These are phyloP conservation scores for Drosophila busckii DNA, from an alignment of 1,140 invertebrate species.

Conservation along the genomic window DNA sequence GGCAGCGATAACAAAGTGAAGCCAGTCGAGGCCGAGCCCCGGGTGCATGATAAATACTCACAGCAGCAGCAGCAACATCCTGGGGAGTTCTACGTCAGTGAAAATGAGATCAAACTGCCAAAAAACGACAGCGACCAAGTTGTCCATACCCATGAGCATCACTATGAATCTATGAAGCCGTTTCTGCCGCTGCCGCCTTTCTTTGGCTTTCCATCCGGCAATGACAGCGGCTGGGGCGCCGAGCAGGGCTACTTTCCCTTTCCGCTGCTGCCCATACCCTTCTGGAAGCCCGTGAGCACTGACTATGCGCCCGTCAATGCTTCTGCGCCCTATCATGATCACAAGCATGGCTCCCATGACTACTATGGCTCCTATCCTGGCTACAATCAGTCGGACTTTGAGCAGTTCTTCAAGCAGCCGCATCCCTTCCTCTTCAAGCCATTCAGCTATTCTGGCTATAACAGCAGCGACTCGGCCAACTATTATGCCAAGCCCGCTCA, in stretches of 20 bases:
- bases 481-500: no score
- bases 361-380: neutral
- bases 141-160: neutral
- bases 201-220: neutral
- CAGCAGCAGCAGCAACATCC: neutral
- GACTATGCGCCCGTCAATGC: neutral
- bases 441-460: no score
- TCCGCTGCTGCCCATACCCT: conserved; percentile 49
- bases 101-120: neutral
- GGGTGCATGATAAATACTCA: neutral
- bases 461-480: no score
- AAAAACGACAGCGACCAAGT: neutral
- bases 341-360: neutral
- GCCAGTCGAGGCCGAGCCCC: neutral
- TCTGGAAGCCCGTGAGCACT: conserved; percentile 31
- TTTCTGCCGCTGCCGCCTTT: conserved; percentile 3
- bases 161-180: conserved; percentile 7
- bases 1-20: conserved; percentile 8
- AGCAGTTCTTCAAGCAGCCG: conserved; percentile 17
- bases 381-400: no score
- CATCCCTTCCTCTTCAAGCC: conserved; percentile 9
- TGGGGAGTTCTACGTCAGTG: neutral
- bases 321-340: conserved; percentile 27
- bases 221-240: neutral
- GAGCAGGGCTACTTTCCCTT: conserved; percentile 23